Percentiles rank a stretch among this genome's conserved stretches.
Evolutionary conservation across 92 coral and sea anemone species (phyloP).

Genomic region (Anthopleura xanthogrammica): DNA sequence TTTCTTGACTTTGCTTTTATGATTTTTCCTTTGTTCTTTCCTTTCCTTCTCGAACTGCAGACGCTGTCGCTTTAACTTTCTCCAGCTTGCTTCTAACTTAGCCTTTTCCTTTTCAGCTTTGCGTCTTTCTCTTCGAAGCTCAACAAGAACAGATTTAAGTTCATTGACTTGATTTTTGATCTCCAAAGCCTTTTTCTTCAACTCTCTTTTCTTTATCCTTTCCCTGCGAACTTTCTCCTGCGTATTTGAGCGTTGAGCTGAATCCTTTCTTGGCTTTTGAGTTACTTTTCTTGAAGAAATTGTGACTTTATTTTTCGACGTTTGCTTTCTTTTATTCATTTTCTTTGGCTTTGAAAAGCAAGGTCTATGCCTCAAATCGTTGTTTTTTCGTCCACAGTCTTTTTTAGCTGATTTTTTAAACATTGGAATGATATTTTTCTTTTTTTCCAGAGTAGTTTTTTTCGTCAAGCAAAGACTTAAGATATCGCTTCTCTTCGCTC

Average conservation of each 20-base stretch:
- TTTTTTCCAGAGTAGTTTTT: neutral
- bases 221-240: conserved; percentile 50
- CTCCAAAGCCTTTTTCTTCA: conserved; percentile 32
- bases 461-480: neutral
- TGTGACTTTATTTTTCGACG: too few relatives aligned
- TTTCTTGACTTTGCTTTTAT: conserved; percentile 37
- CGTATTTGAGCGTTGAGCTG: conserved; percentile 7
- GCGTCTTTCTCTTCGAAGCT: conserved; percentile 51
- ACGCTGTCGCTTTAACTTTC: conserved; percentile 46
- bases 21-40: conserved; percentile 15
- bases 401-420: neutral
- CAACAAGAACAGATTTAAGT: conserved; percentile 29
- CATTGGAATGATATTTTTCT: neutral
- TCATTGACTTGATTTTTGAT: conserved; percentile 33
- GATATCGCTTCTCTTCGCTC: neutral
- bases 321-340: neutral
- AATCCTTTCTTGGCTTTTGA: conserved; percentile 5
- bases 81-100: conserved; percentile 46
- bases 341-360: neutral
- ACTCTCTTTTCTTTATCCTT: conserved; percentile 43
- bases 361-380: neutral
- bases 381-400: neutral
- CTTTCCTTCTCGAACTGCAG: conserved; percentile 40
- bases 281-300: neutral
- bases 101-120: conserved; percentile 37